Conservation (phyloP, 2,797 vertebrate genomes). For the Anisognathus igniventris region DNA sequence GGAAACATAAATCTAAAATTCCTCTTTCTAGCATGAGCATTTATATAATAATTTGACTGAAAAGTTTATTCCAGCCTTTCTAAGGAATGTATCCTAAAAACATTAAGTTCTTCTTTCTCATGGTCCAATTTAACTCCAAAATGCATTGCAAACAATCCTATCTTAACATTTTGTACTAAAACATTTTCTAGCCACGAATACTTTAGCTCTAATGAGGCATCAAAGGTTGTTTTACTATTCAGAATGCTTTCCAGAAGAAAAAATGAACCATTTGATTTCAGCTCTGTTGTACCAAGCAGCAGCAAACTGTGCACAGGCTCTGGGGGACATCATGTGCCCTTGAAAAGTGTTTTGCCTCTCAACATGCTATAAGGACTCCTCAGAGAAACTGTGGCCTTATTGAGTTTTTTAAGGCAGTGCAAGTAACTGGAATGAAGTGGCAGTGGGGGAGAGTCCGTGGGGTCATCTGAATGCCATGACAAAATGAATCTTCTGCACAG, state of each 20-base stretch:
- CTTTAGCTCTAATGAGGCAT: neutral
- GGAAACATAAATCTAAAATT: neutral
- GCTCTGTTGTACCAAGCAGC: neutral
- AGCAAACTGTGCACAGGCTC: neutral
- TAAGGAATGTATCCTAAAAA: neutral
- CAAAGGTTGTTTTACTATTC: neutral
- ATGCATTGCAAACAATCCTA: neutral
- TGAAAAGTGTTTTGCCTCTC: neutral
- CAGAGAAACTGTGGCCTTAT: neutral
- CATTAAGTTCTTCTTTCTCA: neutral
- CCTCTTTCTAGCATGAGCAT: neutral
- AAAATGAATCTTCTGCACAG: neutral
- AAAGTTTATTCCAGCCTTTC: conserved; percentile 5
- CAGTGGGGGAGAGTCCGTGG: fast-evolving
- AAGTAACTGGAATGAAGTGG: neutral
- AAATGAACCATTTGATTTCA: neutral
- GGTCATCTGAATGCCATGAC: neutral
- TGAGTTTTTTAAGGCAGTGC: neutral
- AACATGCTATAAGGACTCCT: no score
- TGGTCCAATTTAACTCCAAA: neutral
- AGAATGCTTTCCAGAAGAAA: neutral
- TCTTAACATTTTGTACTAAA: neutral
- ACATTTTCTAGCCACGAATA: neutral
- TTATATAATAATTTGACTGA: neutral
- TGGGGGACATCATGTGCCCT: neutral